Conservation (phyloP, 2,113 vertebrate genomes). For the Polypterus bichir region DNA sequence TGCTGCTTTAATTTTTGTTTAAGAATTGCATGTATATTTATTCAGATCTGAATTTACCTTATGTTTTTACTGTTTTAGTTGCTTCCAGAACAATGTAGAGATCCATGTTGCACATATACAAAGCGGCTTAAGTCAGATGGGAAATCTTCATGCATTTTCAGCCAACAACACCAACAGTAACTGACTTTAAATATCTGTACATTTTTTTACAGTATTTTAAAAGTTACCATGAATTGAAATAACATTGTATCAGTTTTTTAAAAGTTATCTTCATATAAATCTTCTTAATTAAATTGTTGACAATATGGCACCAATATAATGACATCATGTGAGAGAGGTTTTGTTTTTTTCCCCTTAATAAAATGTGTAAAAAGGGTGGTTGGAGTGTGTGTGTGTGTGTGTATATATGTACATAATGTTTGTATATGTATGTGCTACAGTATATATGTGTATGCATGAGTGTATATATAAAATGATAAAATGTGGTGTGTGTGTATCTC, state of each 20-base stretch:
- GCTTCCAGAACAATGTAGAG: constrained; percentile 97
- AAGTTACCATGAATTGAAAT: too few relatives aligned
- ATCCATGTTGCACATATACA: constrained; percentile 98
- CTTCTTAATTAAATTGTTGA: too few relatives aligned
- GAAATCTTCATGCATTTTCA: constrained; percentile 89
- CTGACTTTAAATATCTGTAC: constrained; percentile 41
- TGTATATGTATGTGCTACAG: background rate
- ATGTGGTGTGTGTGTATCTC: background rate
- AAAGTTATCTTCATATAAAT: too few relatives aligned
- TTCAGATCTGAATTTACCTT: background rate
- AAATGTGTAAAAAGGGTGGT: too few relatives aligned
- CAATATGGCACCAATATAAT: too few relatives aligned
- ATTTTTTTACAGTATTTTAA: constrained; percentile 22
- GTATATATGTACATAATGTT: constrained; percentile 6
- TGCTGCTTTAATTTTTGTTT: background rate
- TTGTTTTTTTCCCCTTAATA: too few relatives aligned
- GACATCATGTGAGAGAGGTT: too few relatives aligned
- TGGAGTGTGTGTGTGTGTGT: background rate
- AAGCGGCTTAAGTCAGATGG: constrained; percentile 96
- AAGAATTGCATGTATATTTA: background rate
- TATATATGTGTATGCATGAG: constrained; percentile 1
- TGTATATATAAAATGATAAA: background rate
- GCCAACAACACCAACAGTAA: constrained; percentile 94
- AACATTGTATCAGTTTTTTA: too few relatives aligned
- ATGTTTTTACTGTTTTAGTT: constrained; percentile 46